These are phyloP conservation scores for Perithous albicinctus DNA, from an alignment of 2,888 invertebrate genomes.

Conservation along the genomic window DNA sequence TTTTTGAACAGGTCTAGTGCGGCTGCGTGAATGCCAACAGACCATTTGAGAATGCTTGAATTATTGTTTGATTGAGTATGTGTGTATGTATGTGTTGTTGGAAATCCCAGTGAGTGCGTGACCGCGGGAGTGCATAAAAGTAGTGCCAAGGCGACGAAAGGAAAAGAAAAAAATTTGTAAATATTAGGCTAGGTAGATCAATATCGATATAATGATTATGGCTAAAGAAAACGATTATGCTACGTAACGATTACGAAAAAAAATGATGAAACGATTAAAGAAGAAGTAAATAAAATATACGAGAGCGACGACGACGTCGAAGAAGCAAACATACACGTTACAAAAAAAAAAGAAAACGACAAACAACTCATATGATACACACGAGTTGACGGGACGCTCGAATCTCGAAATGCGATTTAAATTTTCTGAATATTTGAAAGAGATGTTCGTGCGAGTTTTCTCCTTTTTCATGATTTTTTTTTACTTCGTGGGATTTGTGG, in stretches of 20 bases:
- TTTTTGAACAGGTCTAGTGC: too few species aligned
- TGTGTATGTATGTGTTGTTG: slow-evolving; percentile 21
- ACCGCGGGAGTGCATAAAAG: slow-evolving; percentile 47
- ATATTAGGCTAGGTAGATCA: slow-evolving; percentile 84
- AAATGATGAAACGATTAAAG: slow-evolving; percentile 21
- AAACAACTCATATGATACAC: slow-evolving; percentile 33
- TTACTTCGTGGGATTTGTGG: slow-evolving; percentile 42
- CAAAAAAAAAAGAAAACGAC: slow-evolving; percentile 28
- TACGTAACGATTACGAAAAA: slow-evolving; percentile 76
- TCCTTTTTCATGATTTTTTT: not conserved
- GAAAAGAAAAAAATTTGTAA: slow-evolving; percentile 75
- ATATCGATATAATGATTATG: slow-evolving; percentile 80
- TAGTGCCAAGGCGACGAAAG: slow-evolving; percentile 69
- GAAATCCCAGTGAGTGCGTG: slow-evolving; percentile 40
- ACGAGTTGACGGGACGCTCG: slow-evolving; percentile 43
- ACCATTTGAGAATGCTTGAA: slow-evolving; percentile 33
- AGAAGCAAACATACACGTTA: slow-evolving; percentile 37
- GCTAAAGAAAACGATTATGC: slow-evolving; percentile 75
- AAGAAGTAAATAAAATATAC: slow-evolving; percentile 29
- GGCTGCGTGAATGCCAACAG: slow-evolving; percentile 12
- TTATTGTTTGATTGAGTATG: slow-evolving; percentile 29
- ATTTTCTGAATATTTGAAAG: not conserved
- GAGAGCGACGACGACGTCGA: slow-evolving; percentile 33
- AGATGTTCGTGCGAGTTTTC: not conserved
- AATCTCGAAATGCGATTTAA: slow-evolving; percentile 10